Base-by-base conservation (phyloP, 2,888 invertebrate species). In the Rhingia campestris region DNA sequence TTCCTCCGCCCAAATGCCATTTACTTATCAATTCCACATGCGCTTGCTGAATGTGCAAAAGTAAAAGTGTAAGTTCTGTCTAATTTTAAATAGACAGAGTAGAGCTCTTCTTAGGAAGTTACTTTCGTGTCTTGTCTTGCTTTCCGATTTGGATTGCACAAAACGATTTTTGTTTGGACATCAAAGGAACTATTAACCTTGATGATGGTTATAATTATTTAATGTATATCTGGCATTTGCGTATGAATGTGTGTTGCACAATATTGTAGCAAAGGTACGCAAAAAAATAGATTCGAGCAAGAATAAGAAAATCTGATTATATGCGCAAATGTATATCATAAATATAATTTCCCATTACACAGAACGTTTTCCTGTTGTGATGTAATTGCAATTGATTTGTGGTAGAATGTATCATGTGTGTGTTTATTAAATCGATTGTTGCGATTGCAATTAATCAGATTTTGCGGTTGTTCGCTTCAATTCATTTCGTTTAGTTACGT, bases 1-100 rank as follows among this genome's bases (percentile, higher is more conserved):
- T 54, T 54, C 14, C 53, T 12, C 37, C 47, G 22, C 7, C 47
- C 47, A 47, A 30, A 30, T 30, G 47, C 30, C 47, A 47, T 47
- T 47, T 30, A 47, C 47, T 30, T 47, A 47, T 47, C 47, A 45
- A 14, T 45, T 45, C 22, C 14, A 41, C 39, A 41, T 41, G 10
- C 4, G 39, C 7, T 41, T 6, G 39, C 43, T 43, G 43, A 12
- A 45, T 41, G 6, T 0, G 39, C 7, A 41, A 41, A 10, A 41
- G 10, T 41, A 41, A 41, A 10, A 41, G 10, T 41, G 4, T 7
- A 41, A 41, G 22, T 22, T 41, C 10, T 41, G 7, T 41, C 7
- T 7, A 10, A 41, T 7, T 41, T 41, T 6, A 10, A 41, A 41
- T 6, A 41, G 39, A 41, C 39, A 7, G 9, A 41, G 22, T 22